Evolutionary conservation across 2,113 vertebrate genomes (phyloP).

Genomic region (Bombycilla garrulus): DNA sequence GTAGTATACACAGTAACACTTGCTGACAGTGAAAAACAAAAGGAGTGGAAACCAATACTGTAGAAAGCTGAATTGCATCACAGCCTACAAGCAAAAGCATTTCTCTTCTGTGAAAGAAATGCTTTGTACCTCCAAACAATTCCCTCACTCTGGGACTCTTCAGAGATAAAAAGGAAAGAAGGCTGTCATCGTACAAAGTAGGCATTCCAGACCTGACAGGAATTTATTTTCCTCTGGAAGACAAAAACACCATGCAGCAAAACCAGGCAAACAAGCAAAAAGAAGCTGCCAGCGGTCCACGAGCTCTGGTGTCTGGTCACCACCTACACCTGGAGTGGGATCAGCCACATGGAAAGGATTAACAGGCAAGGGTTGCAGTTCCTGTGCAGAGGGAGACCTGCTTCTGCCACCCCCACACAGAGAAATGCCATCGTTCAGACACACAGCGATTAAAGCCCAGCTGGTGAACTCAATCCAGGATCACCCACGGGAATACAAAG

Average conservation of each 20-base stretch:
- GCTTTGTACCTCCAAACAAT: slow-evolving; percentile 47
- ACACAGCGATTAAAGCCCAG: not conserved
- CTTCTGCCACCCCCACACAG: not conserved
- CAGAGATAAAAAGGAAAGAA: not conserved
- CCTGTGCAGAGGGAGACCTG: fast-evolving
- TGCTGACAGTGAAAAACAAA: slow-evolving; percentile 68
- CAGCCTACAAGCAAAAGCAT: slow-evolving; percentile 37
- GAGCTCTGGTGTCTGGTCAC: not conserved
- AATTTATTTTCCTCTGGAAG: slow-evolving; percentile 7
- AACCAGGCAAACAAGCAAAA: not conserved
- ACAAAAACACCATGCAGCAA: not conserved
- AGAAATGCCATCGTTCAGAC: not conserved
- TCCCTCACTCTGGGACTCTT: not conserved
- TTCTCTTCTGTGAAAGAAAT: slow-evolving; percentile 49
- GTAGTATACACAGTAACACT: slow-evolving; percentile 52
- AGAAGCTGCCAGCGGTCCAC: not conserved
- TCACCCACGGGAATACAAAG: not conserved
- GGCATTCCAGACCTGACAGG: not conserved
- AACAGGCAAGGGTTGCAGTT: not conserved
- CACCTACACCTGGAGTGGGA: not conserved
- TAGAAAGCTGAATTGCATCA: slow-evolving; percentile 42
- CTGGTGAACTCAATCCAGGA: not conserved
- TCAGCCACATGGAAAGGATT: not conserved
- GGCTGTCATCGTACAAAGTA: not conserved
- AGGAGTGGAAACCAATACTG: slow-evolving; percentile 32